phyloP scores from a whole-genome alignment of 2,113 vertebrate genomes.

The Spheniscus mendiculus region DNA sequence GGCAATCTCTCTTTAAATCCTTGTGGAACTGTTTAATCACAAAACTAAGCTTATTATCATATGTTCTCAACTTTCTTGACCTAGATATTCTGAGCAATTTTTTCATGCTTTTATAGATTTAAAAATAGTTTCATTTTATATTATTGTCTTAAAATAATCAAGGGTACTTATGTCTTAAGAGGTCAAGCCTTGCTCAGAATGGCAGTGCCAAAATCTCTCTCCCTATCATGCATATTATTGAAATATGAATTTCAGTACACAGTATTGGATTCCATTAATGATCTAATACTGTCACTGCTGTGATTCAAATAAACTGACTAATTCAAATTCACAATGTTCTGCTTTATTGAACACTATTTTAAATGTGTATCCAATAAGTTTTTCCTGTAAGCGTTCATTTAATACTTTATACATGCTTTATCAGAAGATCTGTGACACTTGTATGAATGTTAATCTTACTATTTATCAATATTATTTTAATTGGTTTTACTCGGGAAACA shows the following conservation, averaged over 20 bases:
- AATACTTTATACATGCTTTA: conserved; percentile 26
- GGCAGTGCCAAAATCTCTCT: neutral
- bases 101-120: neutral
- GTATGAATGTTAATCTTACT: neutral
- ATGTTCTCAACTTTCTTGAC: neutral
- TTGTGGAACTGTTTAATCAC: neutral
- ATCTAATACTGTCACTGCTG: neutral
- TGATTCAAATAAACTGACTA: neutral
- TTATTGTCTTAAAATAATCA: neutral
- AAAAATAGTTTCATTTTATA: neutral
- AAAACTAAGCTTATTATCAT: neutral
- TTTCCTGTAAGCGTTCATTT: conserved; percentile 17
- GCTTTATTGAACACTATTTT: conserved; percentile 43
- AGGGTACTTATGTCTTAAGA: neutral
- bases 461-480: neutral
- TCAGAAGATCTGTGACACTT: neutral
- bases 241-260: conserved; percentile 32
- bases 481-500: neutral
- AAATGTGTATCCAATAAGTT: neutral
- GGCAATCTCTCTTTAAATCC: neutral
- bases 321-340: conserved; percentile 22
- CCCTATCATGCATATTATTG: conserved; percentile 15
- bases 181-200: conserved; percentile 28
- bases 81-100: neutral
- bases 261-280: conserved; percentile 26